Evolutionary conservation across 2,797 vertebrate genomes (phyloP), one percentile per base, ranked within the genome.

Genomic region (Trichosurus vulpecula): DNA sequence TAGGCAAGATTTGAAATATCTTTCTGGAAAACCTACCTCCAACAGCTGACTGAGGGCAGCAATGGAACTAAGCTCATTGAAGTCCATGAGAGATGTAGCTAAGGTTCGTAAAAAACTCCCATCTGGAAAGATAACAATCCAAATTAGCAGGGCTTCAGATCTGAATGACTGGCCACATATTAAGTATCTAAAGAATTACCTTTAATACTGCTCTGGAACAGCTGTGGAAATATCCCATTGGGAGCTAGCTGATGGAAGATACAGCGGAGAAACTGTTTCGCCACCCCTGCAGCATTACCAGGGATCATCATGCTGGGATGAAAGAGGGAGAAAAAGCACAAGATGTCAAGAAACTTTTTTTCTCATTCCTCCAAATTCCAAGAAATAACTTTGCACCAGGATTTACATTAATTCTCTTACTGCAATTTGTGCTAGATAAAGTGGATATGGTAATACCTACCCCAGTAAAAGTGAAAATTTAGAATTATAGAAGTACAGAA

Each of bases 201-300:
- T 99, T 99, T 99, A 98, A 99, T 99, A 98, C 99, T 99, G 97
- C 99, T 99, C 98, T 99, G 99, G 98, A 99, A 99, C 92, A 99
- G 99, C 98, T 99, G 99, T 4, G 99, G 99, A 92, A 99, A 98
- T 98, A 99, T 99, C 97, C 99, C 99, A 0, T 99, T 99, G 66
- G 99, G 99, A 74, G 99, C 99, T 98, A 99, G 98, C 97, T 99
- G 99, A 97, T 99, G 99, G 98, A 99, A 99, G 97, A 99, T 98
- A 91, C 99, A 99, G 74, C 99, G 99, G 31, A 99, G 99, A 98
- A 99, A 99, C 98, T 99, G 99, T 98, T 99, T 99, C 95, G 99
- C 99, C 98, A 99, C 99, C 92, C 99, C 99, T 11, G 99, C 99
- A 54, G 99, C 99, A 91, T 99, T 99, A 97, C 99, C 99, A 25